phyloP scores from a whole-genome alignment of 2,797 vertebrate species.

The Sardinella longiceps region DNA sequence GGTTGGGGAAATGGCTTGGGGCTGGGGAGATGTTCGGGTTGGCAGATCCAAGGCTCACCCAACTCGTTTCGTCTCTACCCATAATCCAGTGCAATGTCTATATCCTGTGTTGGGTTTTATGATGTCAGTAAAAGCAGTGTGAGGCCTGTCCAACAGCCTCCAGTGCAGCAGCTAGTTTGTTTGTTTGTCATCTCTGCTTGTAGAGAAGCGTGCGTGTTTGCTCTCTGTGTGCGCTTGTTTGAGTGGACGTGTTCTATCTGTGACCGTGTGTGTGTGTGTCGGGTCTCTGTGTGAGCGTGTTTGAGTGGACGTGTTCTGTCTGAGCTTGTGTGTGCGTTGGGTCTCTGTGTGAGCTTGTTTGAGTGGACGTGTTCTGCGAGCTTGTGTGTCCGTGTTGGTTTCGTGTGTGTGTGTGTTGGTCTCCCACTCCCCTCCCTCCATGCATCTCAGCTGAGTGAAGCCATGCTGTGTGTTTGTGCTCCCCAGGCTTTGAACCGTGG shows the following conservation, averaged over 20 bases:
- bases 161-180: too few species aligned
- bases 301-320: too few species aligned
- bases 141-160: not conserved
- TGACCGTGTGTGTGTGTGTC: not conserved
- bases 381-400: not conserved
- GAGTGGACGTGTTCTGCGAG: not conserved
- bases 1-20: too few species aligned
- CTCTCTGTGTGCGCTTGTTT: too few species aligned
- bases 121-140: not conserved
- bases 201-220: too few species aligned
- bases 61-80: too few species aligned
- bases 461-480: not conserved
- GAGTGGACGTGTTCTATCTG: too few species aligned
- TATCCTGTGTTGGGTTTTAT: not conserved
- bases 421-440: not conserved
- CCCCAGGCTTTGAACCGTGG: constrained; percentile 87
- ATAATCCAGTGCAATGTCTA: not conserved
- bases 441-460: not conserved
- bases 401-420: not conserved
- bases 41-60: too few species aligned
- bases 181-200: too few species aligned
- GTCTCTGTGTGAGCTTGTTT: not conserved
- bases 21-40: too few species aligned
- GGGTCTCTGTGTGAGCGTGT: not conserved
- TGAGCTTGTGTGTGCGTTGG: not conserved